Base-by-base conservation (phyloP, 2,797 vertebrate species). In the Florisuga fusca region DNA sequence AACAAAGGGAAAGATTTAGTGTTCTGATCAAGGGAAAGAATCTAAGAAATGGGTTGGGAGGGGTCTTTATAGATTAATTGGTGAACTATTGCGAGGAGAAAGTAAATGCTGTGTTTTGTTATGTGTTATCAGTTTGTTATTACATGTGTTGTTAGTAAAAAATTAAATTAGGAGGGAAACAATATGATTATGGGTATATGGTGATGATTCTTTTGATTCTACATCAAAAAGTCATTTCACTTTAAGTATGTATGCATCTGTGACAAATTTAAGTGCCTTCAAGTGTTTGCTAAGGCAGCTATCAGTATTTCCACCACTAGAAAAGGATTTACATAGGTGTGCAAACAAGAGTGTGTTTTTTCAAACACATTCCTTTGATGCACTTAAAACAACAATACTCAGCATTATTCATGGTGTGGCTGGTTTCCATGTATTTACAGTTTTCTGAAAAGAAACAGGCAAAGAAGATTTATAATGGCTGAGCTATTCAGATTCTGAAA, bases 251-350 rank as follows among this genome's bases (percentile, higher is more conserved):
- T n/a, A 23, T 50, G 15, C 13, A 29, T 54, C 33, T 86, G 9
- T 38, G 36, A 48, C 34, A 87, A 68, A 74, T 64, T 25, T n/a
- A 87, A 26, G 23, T 58, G 14, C 64, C 31, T 73, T n/a, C 15
- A 71, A 67, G 29, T 48, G 7, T 72, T 93, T 91, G 41, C 58
- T 68, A 50, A 79, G 21, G 45, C 71, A 50, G 72, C 23, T 3
- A 4, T n/a, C 74, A 55, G 11, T 69, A 75, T 73, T 84, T 62
- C 72, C 54, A 90, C 18, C 7, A 20, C 54, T 62, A 50, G 51
- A 61, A 94, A 95, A 90, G 54, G 27, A 73, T 95, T 96, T 93
- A 64, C 59, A 46, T 57, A 90, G 84, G 92, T 93, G 80, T 92
- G 74, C 53, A 95, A 84, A 92, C 57, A 87, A 50, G 18, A 78